These are phyloP conservation scores for Megaceryle torquata DNA, from an alignment of 2,113 vertebrate species.

Conservation along the genomic window DNA sequence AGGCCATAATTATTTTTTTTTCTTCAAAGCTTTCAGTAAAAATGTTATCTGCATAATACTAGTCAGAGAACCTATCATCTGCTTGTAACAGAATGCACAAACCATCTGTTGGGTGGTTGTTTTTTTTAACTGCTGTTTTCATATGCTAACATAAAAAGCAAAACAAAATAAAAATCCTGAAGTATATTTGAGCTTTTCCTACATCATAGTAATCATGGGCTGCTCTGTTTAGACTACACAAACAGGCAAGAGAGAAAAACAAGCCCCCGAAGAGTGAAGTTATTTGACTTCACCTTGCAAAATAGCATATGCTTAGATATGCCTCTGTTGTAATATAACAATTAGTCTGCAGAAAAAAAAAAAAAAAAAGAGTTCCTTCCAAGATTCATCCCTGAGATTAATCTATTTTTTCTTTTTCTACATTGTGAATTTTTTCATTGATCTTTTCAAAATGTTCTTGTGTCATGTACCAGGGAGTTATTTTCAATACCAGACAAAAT, in stretches of 20 bases:
- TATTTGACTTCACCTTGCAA: conserved; percentile 23
- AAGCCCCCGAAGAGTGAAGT: background rate
- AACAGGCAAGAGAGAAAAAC: background rate
- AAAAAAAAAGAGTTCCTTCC: background rate
- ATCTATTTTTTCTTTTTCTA: background rate
- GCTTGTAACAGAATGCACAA: conserved; percentile 19
- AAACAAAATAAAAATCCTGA: background rate
- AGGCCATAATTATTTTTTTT: background rate
- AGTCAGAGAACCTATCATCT: background rate
- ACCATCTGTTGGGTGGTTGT: background rate
- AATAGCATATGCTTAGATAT: background rate
- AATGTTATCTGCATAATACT: background rate
- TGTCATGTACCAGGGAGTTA: background rate
- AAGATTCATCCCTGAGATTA: background rate
- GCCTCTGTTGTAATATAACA: background rate
- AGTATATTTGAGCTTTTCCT: background rate
- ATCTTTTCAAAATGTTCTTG: background rate
- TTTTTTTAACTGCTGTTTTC: background rate
- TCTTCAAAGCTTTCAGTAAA: background rate
- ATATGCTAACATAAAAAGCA: background rate
- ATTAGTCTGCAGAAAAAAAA: background rate
- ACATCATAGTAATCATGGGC: background rate
- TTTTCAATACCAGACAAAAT: background rate
- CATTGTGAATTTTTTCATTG: background rate
- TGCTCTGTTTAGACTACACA: background rate